Conservation (phyloP, 2,113 vertebrate species). For the Gobius niger region DNA sequence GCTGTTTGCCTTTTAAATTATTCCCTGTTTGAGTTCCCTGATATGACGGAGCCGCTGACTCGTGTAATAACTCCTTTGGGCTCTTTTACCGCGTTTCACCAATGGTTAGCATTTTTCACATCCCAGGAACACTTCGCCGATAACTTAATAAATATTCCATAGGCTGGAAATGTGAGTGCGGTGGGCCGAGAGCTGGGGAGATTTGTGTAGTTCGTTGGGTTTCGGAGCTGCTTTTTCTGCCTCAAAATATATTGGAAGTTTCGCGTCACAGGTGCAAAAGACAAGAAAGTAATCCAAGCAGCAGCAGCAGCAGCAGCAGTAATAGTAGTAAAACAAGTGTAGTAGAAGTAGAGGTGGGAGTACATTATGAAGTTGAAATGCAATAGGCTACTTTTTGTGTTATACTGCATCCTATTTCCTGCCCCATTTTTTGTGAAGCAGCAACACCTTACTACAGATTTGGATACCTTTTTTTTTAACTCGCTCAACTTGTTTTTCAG, state of each 20-base stretch:
- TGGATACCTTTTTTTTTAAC: too few species aligned
- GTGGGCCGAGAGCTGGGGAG: constrained; percentile 26
- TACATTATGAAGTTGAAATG: too few species aligned
- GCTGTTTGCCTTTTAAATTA: constrained; percentile 54
- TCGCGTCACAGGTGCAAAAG: background rate
- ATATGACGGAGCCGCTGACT: constrained; percentile 57
- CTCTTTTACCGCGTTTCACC: constrained; percentile 47
- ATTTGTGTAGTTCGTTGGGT: background rate
- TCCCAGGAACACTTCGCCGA: constrained; percentile 45
- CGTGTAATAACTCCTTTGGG: constrained; percentile 62
- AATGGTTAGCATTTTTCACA: constrained; percentile 58
- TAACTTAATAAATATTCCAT: constrained; percentile 59
- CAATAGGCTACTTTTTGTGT: too few species aligned
- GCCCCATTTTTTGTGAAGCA: too few species aligned
- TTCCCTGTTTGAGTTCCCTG: constrained; percentile 49
- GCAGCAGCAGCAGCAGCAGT: background rate
- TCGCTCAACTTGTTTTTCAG: background rate
- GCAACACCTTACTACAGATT: too few species aligned
- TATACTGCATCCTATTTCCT: too few species aligned
- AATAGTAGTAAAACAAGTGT: background rate
- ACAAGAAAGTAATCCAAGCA: background rate
- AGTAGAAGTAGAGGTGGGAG: too few species aligned
- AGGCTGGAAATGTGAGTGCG: constrained; percentile 13
- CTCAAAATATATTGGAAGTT: background rate
- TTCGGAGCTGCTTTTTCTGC: background rate